phyloP scores from a whole-genome alignment of 2,888 invertebrate genomes.

The Bembecia ichneumoniformis region DNA sequence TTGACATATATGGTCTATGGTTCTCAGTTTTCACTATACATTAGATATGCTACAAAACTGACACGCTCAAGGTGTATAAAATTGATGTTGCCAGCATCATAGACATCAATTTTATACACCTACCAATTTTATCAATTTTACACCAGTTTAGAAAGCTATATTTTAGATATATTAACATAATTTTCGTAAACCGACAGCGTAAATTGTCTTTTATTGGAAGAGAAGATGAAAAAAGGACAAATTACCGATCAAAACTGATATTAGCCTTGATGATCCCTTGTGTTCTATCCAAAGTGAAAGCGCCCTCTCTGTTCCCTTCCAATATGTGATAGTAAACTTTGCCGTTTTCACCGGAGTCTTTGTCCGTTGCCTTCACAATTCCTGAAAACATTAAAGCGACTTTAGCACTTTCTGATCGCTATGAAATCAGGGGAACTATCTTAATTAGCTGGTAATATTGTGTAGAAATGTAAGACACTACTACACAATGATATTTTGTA shows the following conservation, averaged over 20 bases:
- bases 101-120: too few species aligned
- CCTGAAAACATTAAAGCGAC: slow-evolving; percentile 45
- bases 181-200: not conserved
- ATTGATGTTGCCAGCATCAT: too few species aligned
- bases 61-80: too few species aligned
- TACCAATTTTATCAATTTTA: too few species aligned
- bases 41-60: too few species aligned
- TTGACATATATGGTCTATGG: too few species aligned
- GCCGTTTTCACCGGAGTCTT: slow-evolving; percentile 85
- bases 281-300: slow-evolving; percentile 84
- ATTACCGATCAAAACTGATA: slow-evolving; percentile 80
- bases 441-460: not conserved
- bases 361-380: slow-evolving; percentile 80
- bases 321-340: slow-evolving; percentile 88
- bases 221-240: not conserved
- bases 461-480: not conserved
- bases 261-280: slow-evolving; percentile 86
- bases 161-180: not conserved
- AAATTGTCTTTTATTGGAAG: not conserved
- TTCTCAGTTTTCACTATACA: too few species aligned
- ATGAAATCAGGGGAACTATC: too few species aligned
- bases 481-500: not conserved
- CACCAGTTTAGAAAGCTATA: not conserved
- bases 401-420: not conserved
- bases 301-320: slow-evolving; percentile 81